phyloP scores from a whole-genome alignment of 2,888 invertebrate species.

The Heliothis peltigera region DNA sequence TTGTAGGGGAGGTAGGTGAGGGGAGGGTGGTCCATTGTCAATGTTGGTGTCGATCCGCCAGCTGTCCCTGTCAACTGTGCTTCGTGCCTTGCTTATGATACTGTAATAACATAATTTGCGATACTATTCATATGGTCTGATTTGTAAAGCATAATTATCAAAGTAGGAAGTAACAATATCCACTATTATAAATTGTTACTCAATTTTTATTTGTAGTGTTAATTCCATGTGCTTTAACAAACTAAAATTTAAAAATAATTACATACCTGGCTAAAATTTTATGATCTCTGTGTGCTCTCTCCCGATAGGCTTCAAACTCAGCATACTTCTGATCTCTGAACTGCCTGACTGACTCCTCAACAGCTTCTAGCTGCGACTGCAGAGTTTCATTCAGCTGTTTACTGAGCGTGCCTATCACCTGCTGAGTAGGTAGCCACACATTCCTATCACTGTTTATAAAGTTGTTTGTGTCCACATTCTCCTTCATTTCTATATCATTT shows the following conservation, averaged over 20 bases:
- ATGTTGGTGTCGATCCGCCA: conserved; percentile 72
- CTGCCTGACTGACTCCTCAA: conserved; percentile 93
- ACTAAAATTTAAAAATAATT: background rate
- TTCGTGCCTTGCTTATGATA: conserved; percentile 82
- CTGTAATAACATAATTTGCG: conserved; percentile 68
- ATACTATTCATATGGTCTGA: background rate
- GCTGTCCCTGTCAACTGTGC: conserved; percentile 70
- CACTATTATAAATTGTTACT: background rate
- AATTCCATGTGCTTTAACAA: no score
- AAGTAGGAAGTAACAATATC: background rate
- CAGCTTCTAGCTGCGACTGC: conserved; percentile 92
- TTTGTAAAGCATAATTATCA: background rate
- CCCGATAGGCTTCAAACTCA: conserved; percentile 92
- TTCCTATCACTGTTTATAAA: conserved; percentile 75
- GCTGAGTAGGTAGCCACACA: conserved; percentile 86
- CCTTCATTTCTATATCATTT: conserved; percentile 87
- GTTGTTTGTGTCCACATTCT: conserved; percentile 85
- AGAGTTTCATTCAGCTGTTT: conserved; percentile 92
- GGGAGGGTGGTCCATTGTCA: conserved; percentile 83
- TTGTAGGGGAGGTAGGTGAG: conserved; percentile 83
- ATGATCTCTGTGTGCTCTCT: conserved; percentile 93
- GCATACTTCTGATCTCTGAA: conserved; percentile 94
- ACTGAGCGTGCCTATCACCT: conserved; percentile 90
- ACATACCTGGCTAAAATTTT: conserved; percentile 91
- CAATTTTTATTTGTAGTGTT: background rate